Evolutionary conservation across 2,113 vertebrate genomes (phyloP), one percentile per base, ranked within the genome.

Genomic region (Columbina picui): DNA sequence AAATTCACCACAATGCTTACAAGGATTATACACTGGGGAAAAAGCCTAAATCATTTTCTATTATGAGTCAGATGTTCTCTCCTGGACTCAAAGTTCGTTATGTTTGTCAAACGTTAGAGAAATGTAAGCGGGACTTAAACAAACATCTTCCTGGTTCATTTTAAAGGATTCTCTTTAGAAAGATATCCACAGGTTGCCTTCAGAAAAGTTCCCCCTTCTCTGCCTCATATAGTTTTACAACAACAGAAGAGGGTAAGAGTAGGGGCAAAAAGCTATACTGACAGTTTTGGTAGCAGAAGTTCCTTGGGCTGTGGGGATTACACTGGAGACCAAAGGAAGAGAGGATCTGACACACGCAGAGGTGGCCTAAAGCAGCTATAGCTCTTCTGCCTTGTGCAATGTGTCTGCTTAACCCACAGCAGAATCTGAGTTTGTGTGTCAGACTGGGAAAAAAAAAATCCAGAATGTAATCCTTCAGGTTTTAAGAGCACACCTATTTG

Each of bases 281-380:
- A 83, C 70, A 65, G 89, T 93, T 94, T 41, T 59, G 71, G 84
- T 18, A 94, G 50, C 79, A 96, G 64, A 85, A 90, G 57, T 84
- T 93, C 76, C 81, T 93, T 76, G 26, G 70, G 63, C 45, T 80
- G 52, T 80, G 52, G 79, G 88, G 91, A 77, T 88, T 96, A 76
- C 76, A 69, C 32, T 43, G 30, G 32, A 92, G 41, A 90, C 45
- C 38, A 91, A 85, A 85, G 70, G 69, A 91, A 71, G 56, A 71
- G 61, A 89, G 41, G 74, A 79, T 76, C 65, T 77, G 89, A 94
- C 59, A 32, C 27, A 50, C 14, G 82, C 17, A 85, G 59, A 50
- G 30, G 68, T 17, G 2, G 50, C 95, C 90, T 84, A 59, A 56
- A 90, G 90, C 79, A 85, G 55, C 67, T 49, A 36, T 12, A 85